Conservation (phyloP, 2,797 vertebrate genomes). For the Lepidocolaptes lacrymiger region DNA sequence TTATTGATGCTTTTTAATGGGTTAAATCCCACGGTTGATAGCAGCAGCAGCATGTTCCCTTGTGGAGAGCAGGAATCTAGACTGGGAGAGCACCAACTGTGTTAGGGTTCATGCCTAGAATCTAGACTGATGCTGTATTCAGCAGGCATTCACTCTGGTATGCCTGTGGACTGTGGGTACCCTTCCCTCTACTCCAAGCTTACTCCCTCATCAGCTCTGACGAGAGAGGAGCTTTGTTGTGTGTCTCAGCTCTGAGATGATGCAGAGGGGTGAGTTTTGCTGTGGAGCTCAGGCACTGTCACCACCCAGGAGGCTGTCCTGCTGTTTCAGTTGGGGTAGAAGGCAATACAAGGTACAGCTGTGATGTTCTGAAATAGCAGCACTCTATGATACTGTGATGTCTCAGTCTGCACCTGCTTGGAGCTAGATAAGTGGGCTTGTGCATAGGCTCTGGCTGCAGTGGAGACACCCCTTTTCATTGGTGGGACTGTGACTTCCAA, state of each 20-base stretch:
- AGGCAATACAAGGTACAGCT: not conserved
- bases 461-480: not conserved
- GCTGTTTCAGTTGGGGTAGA: not conserved
- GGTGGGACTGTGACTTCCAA: not conserved
- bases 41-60: not conserved
- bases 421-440: not conserved
- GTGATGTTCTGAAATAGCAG: not conserved
- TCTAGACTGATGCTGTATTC: not conserved
- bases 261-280: not conserved
- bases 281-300: not conserved
- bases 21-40: not conserved
- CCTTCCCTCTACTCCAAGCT: not conserved
- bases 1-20: not conserved
- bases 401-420: not conserved
- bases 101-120: not conserved
- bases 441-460: fast-evolving
- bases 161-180: not conserved
- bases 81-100: not conserved
- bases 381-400: not conserved
- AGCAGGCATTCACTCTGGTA: not conserved
- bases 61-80: not conserved
- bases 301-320: not conserved
- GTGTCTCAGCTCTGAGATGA: not conserved
- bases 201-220: not conserved
- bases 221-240: fast-evolving